A percentile compares a stretch with the other conserved stretches of the same genome.
These are phyloP conservation scores for Riparia riparia DNA, from an alignment of 2,113 vertebrate genomes.

Conservation along the genomic window DNA sequence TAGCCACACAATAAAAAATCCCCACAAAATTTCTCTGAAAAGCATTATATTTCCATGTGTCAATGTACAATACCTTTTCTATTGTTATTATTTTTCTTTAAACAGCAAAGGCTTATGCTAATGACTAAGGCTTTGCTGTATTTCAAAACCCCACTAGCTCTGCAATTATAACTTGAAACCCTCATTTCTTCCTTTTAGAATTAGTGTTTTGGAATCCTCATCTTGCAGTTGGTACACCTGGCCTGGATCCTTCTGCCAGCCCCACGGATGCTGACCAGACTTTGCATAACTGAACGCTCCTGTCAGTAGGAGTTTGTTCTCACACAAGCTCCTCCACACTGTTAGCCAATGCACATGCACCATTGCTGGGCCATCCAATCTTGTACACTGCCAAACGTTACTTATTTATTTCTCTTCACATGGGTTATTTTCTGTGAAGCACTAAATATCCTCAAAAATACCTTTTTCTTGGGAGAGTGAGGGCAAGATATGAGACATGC, in stretches of 20 bases:
- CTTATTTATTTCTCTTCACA: not conserved
- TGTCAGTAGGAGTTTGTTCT: not conserved
- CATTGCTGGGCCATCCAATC: not conserved
- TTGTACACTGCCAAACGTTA: not conserved
- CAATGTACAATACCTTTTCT: constrained; percentile 6
- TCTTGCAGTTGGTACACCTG: not conserved
- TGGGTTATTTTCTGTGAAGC: fast-evolving
- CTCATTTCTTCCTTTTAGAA: not conserved
- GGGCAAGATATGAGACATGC: not conserved
- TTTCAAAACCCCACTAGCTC: not conserved
- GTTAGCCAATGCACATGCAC: constrained; percentile 1
- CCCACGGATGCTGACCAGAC: not conserved
- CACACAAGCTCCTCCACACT: not conserved
- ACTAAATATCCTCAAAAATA: not conserved
- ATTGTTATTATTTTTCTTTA: constrained; percentile 52
- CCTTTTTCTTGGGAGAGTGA: not conserved
- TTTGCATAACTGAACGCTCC: not conserved
- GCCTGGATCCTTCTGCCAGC: not conserved
- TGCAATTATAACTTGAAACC: not conserved
- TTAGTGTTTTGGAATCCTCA: not conserved
- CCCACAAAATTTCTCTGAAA: constrained; percentile 58
- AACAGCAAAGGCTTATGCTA: constrained; percentile 15
- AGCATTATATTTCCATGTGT: constrained; percentile 24
- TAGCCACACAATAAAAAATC: constrained; percentile 63
- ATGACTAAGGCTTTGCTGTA: not conserved